These are phyloP conservation scores for Salvelinus sp. DNA, from an alignment of 2,113 vertebrate genomes.

Conservation along the genomic window DNA sequence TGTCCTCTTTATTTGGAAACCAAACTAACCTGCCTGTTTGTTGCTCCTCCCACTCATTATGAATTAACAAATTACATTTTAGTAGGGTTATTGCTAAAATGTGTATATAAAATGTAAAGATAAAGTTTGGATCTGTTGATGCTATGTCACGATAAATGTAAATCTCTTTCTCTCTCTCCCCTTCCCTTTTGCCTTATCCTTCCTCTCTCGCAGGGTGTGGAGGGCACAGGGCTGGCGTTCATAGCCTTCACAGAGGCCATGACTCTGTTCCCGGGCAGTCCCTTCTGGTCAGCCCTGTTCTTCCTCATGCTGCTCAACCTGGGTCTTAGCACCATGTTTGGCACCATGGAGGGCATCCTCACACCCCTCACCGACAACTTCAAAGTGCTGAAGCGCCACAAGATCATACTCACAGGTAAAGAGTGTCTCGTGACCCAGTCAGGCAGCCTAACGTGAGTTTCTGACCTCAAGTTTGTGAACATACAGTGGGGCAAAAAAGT, in stretches of 20 bases:
- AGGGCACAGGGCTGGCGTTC: conserved; percentile 77
- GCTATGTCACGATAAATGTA: too few relatives aligned
- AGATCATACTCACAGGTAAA: conserved; percentile 76
- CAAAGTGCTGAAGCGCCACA: conserved; percentile 66
- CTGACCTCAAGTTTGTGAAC: too few relatives aligned
- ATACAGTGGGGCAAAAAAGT: too few relatives aligned
- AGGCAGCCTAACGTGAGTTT: background rate
- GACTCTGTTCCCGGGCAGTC: conserved; percentile 75
- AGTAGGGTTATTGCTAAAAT: background rate
- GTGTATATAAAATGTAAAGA: background rate
- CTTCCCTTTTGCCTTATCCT: background rate
- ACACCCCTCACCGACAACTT: conserved; percentile 80
- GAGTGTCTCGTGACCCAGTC: background rate
- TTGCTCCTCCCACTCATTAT: background rate
- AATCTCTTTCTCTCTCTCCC: background rate
- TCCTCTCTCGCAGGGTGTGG: conserved; percentile 65
- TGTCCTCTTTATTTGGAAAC: background rate
- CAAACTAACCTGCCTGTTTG: background rate
- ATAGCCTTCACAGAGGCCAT: conserved; percentile 81
- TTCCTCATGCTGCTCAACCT: conserved; percentile 82
- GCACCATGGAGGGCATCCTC: conserved; percentile 80
- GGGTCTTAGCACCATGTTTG: conserved; percentile 78
- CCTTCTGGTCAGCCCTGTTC: conserved; percentile 81
- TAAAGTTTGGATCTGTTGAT: too few relatives aligned
- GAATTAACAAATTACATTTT: background rate